phyloP scores from a whole-genome alignment of 2,888 invertebrate species.

The Craniophora ligustri region DNA sequence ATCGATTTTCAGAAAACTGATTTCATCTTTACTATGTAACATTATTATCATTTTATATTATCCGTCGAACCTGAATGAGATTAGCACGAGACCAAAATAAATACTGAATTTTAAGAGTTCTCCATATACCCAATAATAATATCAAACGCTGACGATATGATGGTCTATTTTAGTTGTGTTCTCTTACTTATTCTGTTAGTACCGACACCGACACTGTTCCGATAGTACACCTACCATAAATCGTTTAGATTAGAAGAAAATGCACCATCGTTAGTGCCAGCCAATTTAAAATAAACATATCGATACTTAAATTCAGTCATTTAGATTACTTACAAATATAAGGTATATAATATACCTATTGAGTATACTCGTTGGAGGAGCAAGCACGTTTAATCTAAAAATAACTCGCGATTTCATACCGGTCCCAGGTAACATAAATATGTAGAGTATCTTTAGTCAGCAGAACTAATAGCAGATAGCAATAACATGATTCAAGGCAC shows the following conservation, averaged over 20 bases:
- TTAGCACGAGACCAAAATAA: neutral
- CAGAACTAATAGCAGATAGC: slow-evolving; percentile 65
- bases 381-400: slow-evolving; percentile 27
- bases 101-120: too few species aligned
- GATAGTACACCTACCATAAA: too few species aligned
- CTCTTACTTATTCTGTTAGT: too few species aligned
- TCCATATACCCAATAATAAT: too few species aligned
- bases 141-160: too few species aligned
- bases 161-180: too few species aligned
- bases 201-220: too few species aligned
- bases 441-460: slow-evolving; percentile 58
- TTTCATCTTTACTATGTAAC: too few species aligned
- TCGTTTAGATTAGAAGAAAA: too few species aligned
- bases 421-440: slow-evolving; percentile 39
- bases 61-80: neutral
- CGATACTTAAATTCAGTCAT: too few species aligned
- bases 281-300: too few species aligned
- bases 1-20: neutral
- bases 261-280: too few species aligned
- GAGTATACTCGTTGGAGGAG: slow-evolving; percentile 15
- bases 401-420: slow-evolving; percentile 41
- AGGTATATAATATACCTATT: neutral
- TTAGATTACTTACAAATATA: neutral
- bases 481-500: slow-evolving; percentile 75
- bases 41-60: neutral